Conservation (phyloP, 2,797 vertebrate genomes). For the Australoheros facetus region DNA sequence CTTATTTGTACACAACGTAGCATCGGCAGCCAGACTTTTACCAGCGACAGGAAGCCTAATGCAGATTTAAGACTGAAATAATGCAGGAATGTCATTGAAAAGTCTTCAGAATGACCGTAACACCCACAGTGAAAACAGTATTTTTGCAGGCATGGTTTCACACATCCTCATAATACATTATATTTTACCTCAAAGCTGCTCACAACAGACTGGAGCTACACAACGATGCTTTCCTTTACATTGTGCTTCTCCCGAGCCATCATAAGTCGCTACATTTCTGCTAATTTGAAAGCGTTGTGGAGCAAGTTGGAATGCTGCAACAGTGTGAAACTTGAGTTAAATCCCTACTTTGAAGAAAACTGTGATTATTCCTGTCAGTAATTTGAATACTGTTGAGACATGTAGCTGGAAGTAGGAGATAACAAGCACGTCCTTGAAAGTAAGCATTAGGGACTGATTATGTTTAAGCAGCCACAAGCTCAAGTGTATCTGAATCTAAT, state of each 20-base stretch:
- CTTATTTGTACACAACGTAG: slow-evolving; percentile 4
- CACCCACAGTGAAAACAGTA: background rate
- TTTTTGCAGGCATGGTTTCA: background rate
- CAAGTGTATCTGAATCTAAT: background rate
- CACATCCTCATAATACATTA: background rate
- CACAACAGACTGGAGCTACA: background rate
- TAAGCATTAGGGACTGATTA: background rate
- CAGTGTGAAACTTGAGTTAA: background rate
- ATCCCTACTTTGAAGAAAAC: background rate
- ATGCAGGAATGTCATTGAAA: background rate
- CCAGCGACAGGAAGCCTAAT: background rate
- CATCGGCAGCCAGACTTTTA: background rate
- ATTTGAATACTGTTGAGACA: background rate
- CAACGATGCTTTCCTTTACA: background rate
- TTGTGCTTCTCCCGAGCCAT: background rate
- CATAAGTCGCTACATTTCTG: background rate
- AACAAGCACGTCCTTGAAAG: background rate
- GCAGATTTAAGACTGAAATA: background rate
- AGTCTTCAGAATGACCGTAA: background rate
- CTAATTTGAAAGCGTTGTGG: background rate
- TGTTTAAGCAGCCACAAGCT: background rate
- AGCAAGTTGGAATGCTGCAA: background rate
- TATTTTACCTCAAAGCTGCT: background rate
- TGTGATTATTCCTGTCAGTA: background rate
- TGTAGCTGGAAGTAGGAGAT: background rate